These are phyloP conservation scores for Lepidurus couesii DNA, from an alignment of 1,140 invertebrate genomes.

Conservation along the genomic window DNA sequence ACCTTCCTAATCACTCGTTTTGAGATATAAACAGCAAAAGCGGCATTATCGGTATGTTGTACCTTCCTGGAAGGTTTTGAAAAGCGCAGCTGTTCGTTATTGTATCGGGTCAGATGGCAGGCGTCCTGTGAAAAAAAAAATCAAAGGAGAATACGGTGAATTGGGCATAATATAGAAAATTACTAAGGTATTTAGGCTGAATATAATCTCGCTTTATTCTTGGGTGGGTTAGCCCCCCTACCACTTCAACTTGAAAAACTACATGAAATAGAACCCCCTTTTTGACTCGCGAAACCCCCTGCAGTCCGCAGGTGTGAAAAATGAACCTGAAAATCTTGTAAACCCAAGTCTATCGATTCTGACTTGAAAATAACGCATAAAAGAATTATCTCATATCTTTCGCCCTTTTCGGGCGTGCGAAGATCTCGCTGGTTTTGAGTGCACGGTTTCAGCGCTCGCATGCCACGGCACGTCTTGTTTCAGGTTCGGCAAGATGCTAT, in stretches of 20 bases:
- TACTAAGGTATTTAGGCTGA: constrained; percentile 13
- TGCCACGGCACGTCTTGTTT: neutral
- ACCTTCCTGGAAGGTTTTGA: neutral
- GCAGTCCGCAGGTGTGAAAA: constrained; percentile 13
- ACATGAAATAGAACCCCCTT: neutral
- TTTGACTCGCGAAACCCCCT: neutral
- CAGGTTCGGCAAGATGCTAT: neutral
- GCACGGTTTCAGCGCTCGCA: neutral
- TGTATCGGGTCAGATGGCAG: neutral
- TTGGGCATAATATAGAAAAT: constrained; percentile 17
- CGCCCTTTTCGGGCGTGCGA: neutral
- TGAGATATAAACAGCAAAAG: neutral
- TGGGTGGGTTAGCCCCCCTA: constrained; percentile 12
- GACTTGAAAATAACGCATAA: constrained; percentile 2
- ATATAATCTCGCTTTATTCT: constrained; percentile 16
- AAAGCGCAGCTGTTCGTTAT: constrained; percentile 8
- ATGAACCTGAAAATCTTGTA: neutral
- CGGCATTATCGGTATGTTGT: neutral
- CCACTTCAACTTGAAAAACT: constrained; percentile 13
- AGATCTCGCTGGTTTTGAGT: neutral
- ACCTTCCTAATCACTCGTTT: neutral
- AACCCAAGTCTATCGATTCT: neutral
- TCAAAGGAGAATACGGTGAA: neutral
- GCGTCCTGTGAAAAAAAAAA: constrained; percentile 5
- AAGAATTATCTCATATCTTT: neutral